Conservation (phyloP, 2,888 invertebrate genomes). For the Cetonia aurata region DNA sequence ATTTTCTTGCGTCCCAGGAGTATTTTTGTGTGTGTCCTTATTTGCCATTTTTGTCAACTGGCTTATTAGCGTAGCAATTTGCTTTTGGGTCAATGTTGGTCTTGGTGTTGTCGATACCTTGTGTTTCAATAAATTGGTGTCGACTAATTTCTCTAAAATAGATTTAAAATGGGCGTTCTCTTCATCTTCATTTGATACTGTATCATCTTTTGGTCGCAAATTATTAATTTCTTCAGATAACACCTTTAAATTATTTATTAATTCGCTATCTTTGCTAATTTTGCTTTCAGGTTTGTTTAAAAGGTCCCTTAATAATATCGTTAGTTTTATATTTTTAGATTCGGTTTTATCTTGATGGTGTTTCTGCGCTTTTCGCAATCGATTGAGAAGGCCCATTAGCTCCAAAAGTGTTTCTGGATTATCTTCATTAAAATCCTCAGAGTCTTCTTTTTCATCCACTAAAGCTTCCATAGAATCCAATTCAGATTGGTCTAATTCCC, state of each 20-base stretch:
- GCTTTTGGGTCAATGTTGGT: slow-evolving; percentile 27
- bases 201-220: slow-evolving; percentile 9
- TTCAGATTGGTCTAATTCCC: slow-evolving; percentile 20
- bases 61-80: slow-evolving; percentile 10
- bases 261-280: background rate
- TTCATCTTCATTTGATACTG: slow-evolving; percentile 10
- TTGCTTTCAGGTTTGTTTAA: slow-evolving; percentile 18
- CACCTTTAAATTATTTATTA: slow-evolving; percentile 9
- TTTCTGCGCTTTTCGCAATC: background rate
- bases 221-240: slow-evolving; percentile 22
- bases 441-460: slow-evolving; percentile 1
- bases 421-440: background rate
- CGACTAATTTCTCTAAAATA: slow-evolving; percentile 6
- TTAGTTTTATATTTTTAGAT: slow-evolving; percentile 37
- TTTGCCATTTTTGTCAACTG: background rate
- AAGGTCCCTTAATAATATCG: slow-evolving; percentile 39
- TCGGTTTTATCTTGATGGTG: background rate
- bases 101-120: slow-evolving; percentile 8
- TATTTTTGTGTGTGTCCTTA: slow-evolving; percentile 5
- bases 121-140: background rate
- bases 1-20: background rate
- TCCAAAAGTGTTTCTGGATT: background rate
- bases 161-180: slow-evolving; percentile 3
- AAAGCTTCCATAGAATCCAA: background rate
- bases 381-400: background rate